These are phyloP conservation scores for Heliconius hewitsoni DNA, from an alignment of 1,140 invertebrate genomes.

Conservation along the genomic window DNA sequence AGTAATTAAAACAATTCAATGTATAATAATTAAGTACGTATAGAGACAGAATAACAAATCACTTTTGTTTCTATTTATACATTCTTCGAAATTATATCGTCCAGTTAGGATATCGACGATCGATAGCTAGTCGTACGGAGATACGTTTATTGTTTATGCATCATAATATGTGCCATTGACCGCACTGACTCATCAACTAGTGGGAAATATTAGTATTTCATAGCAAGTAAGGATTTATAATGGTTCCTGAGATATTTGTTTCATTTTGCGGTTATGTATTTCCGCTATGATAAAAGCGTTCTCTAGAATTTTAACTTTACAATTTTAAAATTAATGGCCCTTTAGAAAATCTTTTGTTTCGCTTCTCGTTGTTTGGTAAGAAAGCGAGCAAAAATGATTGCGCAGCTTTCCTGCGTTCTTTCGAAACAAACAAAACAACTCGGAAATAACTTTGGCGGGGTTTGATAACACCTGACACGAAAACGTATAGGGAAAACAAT, in stretches of 20 bases:
- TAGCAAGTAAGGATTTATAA: background rate
- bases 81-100: background rate
- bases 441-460: conserved; percentile 3
- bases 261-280: background rate
- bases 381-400: background rate
- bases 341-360: background rate
- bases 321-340: no score
- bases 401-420: background rate
- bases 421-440: conserved; percentile 4
- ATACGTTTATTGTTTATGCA: conserved; percentile 13
- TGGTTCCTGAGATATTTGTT: background rate
- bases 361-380: background rate
- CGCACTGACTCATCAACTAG: conserved; percentile 21
- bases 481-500: background rate
- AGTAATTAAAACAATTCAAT: background rate
- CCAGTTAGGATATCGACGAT: background rate
- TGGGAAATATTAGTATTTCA: background rate
- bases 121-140: background rate
- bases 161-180: conserved; percentile 21
- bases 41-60: background rate
- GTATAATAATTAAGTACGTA: no score
- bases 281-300: background rate
- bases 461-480: conserved; percentile 12
- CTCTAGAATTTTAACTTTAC: no score
- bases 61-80: background rate